These are phyloP conservation scores for Sminthurides aquaticus DNA, from an alignment of 2,888 invertebrate species.

Conservation along the genomic window DNA sequence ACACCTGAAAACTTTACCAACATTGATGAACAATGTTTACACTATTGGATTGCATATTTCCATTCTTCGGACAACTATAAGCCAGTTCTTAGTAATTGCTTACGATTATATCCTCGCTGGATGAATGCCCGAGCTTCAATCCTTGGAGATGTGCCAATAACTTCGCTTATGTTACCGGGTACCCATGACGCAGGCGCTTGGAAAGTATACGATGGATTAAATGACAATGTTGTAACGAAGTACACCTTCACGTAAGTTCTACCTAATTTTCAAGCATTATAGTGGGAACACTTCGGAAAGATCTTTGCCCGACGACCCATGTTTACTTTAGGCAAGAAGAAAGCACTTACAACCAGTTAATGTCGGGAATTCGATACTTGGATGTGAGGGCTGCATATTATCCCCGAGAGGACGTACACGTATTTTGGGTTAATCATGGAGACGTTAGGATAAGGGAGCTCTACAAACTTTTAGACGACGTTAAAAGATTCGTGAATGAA, in stretches of 20 bases:
- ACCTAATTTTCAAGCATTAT: not conserved
- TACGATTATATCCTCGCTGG: slow-evolving; percentile 77
- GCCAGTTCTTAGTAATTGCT: slow-evolving; percentile 52
- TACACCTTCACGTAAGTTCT: slow-evolving; percentile 30
- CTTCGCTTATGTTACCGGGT: slow-evolving; percentile 60
- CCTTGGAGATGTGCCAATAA: slow-evolving; percentile 55
- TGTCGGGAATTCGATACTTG: slow-evolving; percentile 72
- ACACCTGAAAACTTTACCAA: slow-evolving; percentile 22
- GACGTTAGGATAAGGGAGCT: slow-evolving; percentile 62
- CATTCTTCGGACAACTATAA: slow-evolving; percentile 44
- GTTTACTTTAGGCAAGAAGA: slow-evolving; percentile 61
- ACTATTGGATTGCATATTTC: slow-evolving; percentile 45
- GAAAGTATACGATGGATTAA: slow-evolving; percentile 49
- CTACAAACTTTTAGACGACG: slow-evolving; percentile 51
- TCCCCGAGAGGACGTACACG: slow-evolving; percentile 44
- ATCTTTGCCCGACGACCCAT: not conserved
- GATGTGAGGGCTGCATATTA: slow-evolving; percentile 72
- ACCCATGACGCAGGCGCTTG: slow-evolving; percentile 61
- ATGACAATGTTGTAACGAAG: slow-evolving; percentile 34
- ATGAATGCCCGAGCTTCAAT: slow-evolving; percentile 58
- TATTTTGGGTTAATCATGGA: slow-evolving; percentile 66
- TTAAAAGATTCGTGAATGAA: slow-evolving; percentile 53
- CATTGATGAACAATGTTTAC: slow-evolving; percentile 40
- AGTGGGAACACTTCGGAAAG: not conserved
- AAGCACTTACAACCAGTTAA: slow-evolving; percentile 71